Conservation (phyloP, 2,888 invertebrate species). For the Megamerina dolium region DNA sequence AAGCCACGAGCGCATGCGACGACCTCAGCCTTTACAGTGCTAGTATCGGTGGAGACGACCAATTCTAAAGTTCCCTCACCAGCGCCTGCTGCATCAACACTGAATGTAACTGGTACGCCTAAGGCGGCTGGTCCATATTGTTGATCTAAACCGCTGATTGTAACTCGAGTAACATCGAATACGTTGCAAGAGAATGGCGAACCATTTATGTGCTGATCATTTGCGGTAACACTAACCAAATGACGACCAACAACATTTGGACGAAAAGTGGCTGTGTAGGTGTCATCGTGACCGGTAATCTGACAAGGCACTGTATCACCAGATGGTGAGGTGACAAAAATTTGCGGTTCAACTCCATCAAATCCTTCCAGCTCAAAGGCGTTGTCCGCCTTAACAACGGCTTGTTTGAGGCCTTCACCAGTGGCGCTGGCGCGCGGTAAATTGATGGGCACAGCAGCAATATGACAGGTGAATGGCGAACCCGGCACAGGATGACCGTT, state of each 20-base stretch:
- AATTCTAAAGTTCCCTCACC: slow-evolving; percentile 90
- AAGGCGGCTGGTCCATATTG: slow-evolving; percentile 51
- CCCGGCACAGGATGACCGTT: slow-evolving; percentile 75
- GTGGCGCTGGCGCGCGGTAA: slow-evolving; percentile 55
- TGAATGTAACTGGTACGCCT: slow-evolving; percentile 83
- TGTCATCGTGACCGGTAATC: slow-evolving; percentile 60
- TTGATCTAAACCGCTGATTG: slow-evolving; percentile 62
- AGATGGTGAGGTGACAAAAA: slow-evolving; percentile 76
- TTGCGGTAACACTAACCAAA: slow-evolving; percentile 73
- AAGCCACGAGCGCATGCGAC: slow-evolving; percentile 82
- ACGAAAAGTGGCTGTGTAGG: slow-evolving; percentile 72
- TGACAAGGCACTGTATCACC: slow-evolving; percentile 72
- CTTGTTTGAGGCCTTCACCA: slow-evolving; percentile 47
- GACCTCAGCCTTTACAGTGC: slow-evolving; percentile 85
- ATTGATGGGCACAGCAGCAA: slow-evolving; percentile 55
- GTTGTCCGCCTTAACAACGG: slow-evolving; percentile 52
- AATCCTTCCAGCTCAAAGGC: slow-evolving; percentile 55
- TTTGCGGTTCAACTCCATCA: slow-evolving; percentile 59
- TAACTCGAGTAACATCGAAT: slow-evolving; percentile 81
- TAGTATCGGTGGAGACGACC: slow-evolving; percentile 83
- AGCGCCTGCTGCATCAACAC: slow-evolving; percentile 90
- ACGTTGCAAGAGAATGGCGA: slow-evolving; percentile 93
- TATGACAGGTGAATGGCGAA: slow-evolving; percentile 89
- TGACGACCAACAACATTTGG: slow-evolving; percentile 86
- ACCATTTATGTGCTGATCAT: slow-evolving; percentile 79